Percentiles rank a stretch among this genome's conserved stretches.
Conservation (phyloP, 2,113 vertebrate genomes). For the Muscicapa adusta region DNA sequence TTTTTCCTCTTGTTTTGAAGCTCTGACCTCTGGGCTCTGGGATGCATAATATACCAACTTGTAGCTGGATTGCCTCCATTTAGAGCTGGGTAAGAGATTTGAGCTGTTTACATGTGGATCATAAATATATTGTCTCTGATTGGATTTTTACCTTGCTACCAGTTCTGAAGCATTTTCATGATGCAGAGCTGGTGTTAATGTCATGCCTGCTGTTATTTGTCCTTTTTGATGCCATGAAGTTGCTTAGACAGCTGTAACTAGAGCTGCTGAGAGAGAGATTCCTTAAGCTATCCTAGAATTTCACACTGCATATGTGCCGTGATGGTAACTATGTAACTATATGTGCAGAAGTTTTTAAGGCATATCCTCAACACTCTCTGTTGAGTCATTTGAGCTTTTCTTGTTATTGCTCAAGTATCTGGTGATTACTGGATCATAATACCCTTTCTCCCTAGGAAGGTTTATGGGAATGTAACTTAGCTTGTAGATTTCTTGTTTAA, state of each 20-base stretch:
- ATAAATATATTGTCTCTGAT: not conserved
- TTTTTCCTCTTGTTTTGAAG: constrained; percentile 46
- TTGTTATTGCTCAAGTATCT: not conserved
- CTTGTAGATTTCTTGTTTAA: not conserved
- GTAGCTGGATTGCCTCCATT: constrained; percentile 97
- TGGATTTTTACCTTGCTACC: not conserved
- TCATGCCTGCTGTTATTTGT: not conserved
- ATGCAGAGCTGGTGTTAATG: not conserved
- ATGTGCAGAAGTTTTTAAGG: not conserved
- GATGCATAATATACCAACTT: constrained; percentile 98
- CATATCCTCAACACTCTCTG: not conserved
- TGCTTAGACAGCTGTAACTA: not conserved
- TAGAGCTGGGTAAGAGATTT: constrained; percentile 90
- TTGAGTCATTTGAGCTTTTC: not conserved
- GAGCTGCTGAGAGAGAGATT: not conserved
- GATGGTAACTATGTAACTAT: not conserved
- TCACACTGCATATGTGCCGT: not conserved
- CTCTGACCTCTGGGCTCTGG: constrained; percentile 98
- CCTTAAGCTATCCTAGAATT: not conserved
- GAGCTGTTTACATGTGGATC: not conserved
- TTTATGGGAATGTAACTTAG: not conserved
- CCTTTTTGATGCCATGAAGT: not conserved
- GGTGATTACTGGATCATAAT: not conserved
- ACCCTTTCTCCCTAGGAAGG: not conserved
- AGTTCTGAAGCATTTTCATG: not conserved